Evolutionary conservation across 2,888 invertebrate genomes (phyloP).

Genomic region (Chalcosyrphus nemorum): DNA sequence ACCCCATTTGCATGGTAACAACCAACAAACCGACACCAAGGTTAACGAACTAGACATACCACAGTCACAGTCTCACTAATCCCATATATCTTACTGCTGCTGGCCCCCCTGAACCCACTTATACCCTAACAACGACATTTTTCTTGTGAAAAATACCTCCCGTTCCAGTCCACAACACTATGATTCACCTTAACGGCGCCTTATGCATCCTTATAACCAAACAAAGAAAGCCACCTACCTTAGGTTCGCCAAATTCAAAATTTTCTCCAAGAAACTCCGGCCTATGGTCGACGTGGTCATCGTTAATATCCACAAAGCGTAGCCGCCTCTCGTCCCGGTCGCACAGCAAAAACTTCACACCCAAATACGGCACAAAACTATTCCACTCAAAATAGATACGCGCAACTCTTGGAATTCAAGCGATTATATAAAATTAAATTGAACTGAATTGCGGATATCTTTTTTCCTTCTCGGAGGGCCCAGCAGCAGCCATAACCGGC

Average conservation of each 20-base stretch:
- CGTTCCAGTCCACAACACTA: slow-evolving; percentile 33
- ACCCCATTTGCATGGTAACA: no score
- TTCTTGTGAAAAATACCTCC: slow-evolving; percentile 52
- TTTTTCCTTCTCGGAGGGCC: slow-evolving; percentile 6
- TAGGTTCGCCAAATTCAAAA: slow-evolving; percentile 74
- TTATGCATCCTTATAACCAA: slow-evolving; percentile 38
- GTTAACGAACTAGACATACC: no score
- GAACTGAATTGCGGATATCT: slow-evolving; percentile 22
- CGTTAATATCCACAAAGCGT: slow-evolving; percentile 73
- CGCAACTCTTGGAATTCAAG: slow-evolving; percentile 5
- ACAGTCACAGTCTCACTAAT: no score
- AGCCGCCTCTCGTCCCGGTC: no score
- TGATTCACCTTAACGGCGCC: slow-evolving; percentile 42
- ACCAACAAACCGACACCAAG: no score
- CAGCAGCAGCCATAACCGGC: slow-evolving; percentile 43
- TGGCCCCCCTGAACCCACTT: neutral
- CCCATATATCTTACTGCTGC: no score
- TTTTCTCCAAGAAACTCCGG: slow-evolving; percentile 76
- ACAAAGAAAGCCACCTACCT: slow-evolving; percentile 64
- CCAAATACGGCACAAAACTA: slow-evolving; percentile 18
- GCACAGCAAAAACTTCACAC: slow-evolving; percentile 20
- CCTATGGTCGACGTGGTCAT: slow-evolving; percentile 76
- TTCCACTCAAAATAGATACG: slow-evolving; percentile 38
- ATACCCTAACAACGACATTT: no score
- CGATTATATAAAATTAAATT: neutral